Conservation (phyloP, 2,797 vertebrate species). For the Leucoraja ocellata region DNA sequence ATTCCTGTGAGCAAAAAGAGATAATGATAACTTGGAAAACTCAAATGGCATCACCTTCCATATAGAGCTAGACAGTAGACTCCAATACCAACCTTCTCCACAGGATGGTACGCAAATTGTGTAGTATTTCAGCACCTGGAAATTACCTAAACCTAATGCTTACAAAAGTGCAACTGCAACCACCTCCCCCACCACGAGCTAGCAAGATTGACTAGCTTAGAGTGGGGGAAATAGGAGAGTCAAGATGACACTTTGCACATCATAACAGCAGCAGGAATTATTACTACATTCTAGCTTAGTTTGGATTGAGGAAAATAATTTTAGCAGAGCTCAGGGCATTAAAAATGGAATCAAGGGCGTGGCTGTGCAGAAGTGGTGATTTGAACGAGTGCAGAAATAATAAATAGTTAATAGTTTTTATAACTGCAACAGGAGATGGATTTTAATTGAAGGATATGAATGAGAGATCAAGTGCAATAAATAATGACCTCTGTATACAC, state of each 20-base stretch:
- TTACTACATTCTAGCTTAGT: too few species aligned
- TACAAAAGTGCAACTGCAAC: not conserved
- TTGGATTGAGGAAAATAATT: too few species aligned
- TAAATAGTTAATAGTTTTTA: not conserved
- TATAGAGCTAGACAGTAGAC: not conserved
- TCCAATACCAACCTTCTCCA: not conserved
- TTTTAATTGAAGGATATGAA: not conserved
- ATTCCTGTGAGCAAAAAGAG: slow-evolving; percentile 53
- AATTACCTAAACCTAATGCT: not conserved
- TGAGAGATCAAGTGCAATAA: not conserved
- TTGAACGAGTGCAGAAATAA: not conserved
- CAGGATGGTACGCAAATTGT: not conserved
- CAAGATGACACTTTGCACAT: too few species aligned
- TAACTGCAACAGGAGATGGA: not conserved
- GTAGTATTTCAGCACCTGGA: not conserved
- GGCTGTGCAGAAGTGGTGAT: not conserved
- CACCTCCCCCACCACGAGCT: not conserved
- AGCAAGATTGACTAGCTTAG: too few species aligned
- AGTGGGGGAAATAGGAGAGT: too few species aligned
- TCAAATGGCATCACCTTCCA: not conserved
- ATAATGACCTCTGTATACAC: not conserved
- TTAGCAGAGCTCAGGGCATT: too few species aligned
- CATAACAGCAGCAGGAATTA: too few species aligned
- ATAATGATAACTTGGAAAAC: not conserved
- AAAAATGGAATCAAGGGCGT: too few species aligned